Evolutionary conservation across 1,140 invertebrate species (phyloP).

Genomic region (Drosophila auraria): DNA sequence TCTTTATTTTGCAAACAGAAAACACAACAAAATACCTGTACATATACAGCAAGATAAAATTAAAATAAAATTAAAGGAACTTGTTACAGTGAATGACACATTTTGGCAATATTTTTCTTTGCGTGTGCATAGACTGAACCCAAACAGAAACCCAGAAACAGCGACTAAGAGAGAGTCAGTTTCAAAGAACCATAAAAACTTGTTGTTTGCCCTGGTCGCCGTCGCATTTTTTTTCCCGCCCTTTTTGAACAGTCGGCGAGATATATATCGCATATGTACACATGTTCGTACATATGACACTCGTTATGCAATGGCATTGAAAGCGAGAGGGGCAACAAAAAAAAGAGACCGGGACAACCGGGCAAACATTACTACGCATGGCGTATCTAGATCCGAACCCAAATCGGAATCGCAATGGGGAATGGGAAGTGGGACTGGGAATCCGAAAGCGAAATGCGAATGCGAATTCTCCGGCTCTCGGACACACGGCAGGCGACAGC

Average conservation of each 20-base stretch:
- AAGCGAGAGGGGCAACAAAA: slow-evolving; percentile 11
- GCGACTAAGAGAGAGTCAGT: slow-evolving; percentile 8
- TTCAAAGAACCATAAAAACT: slow-evolving; percentile 72
- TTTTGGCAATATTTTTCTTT: not conserved
- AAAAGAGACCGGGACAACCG: slow-evolving; percentile 29
- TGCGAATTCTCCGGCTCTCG: slow-evolving; percentile 23
- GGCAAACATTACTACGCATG: slow-evolving; percentile 48
- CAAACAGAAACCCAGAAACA: slow-evolving; percentile 5
- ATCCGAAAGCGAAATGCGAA: slow-evolving; percentile 12
- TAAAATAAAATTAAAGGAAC: not conserved
- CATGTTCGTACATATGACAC: slow-evolving; percentile 49
- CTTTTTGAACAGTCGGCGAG: slow-evolving; percentile 54
- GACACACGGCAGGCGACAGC: slow-evolving; percentile 17
- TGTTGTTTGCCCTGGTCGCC: slow-evolving; percentile 62
- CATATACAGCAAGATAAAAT: not conserved
- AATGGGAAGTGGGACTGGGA: not conserved
- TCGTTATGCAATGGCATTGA: slow-evolving; percentile 77
- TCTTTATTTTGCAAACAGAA: too few species aligned
- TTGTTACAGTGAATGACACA: not conserved
- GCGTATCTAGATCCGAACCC: slow-evolving; percentile 28
- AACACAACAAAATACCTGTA: not conserved
- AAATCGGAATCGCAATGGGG: slow-evolving; percentile 7
- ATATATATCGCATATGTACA: slow-evolving; percentile 31
- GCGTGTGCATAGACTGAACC: not conserved
- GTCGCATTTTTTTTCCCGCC: slow-evolving; percentile 66